phyloP scores from a whole-genome alignment of 2,888 invertebrate genomes.

The Onchidella celtica region DNA sequence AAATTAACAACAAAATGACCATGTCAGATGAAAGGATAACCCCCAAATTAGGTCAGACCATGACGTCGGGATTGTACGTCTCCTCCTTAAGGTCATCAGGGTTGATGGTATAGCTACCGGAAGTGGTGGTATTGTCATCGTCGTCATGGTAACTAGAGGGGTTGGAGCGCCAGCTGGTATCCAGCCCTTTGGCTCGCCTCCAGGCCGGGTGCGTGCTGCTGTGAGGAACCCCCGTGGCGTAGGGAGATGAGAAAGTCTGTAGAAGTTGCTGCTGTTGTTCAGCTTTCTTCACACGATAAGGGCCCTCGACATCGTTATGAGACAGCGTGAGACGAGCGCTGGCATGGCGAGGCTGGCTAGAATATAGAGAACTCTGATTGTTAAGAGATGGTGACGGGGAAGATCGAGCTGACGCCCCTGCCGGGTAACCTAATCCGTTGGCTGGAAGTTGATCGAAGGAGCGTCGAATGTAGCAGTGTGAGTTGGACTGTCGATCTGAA shows the following conservation, averaged over 20 bases:
- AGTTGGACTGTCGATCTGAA: background rate
- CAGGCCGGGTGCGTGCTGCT: conserved; percentile 48
- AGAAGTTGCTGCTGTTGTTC: conserved; percentile 43
- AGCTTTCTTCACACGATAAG: conserved; percentile 28
- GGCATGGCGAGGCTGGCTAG: conserved; percentile 34
- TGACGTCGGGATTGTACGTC: conserved; percentile 50
- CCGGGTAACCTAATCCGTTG: conserved; percentile 46
- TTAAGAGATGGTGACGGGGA: conserved; percentile 35
- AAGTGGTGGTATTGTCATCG: conserved; percentile 52
- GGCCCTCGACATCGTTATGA: conserved; percentile 32
- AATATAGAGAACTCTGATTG: background rate
- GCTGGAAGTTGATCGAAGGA: conserved; percentile 51
- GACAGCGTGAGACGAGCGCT: conserved; percentile 29
- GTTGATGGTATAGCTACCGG: conserved; percentile 53
- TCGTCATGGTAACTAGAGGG: conserved; percentile 35
- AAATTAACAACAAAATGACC: background rate
- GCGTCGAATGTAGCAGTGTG: conserved; percentile 46
- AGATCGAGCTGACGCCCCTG: conserved; percentile 41
- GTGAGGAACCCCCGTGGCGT: conserved; percentile 18
- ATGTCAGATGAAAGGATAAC: no score
- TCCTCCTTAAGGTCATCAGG: conserved; percentile 50
- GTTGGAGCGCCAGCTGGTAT: conserved; percentile 49
- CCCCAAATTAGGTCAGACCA: conserved; percentile 42
- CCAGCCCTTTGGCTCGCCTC: conserved; percentile 50
- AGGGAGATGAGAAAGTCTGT: conserved; percentile 47